Percentiles rank a stretch among this genome's conserved stretches.
Conservation (phyloP, 2,888 invertebrate species). For the Hemistola chrysoprasaria region DNA sequence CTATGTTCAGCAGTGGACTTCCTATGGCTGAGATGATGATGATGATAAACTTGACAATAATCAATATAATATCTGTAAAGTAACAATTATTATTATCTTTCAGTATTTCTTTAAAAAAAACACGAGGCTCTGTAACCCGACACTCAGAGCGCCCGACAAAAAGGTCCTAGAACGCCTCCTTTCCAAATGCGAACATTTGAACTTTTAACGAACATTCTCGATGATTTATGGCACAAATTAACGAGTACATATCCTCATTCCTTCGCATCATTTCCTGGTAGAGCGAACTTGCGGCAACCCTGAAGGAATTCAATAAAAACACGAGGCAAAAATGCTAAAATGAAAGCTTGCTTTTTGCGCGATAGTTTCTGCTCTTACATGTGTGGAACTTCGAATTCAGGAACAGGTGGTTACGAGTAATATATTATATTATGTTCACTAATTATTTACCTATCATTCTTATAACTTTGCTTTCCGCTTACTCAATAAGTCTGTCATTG, state of each 20-base stretch:
- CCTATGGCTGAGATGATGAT: too few species aligned
- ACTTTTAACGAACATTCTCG: constrained; percentile 66
- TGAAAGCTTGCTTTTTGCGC: constrained; percentile 28
- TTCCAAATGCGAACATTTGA: constrained; percentile 48
- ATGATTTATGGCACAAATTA: constrained; percentile 82
- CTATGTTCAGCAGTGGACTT: too few species aligned
- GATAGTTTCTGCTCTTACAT: constrained; percentile 32
- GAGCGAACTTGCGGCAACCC: constrained; percentile 65
- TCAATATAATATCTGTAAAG: too few species aligned
- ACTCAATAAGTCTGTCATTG: too few species aligned
- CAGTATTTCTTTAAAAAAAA: constrained; percentile 34
- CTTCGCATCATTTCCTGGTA: constrained; percentile 79
- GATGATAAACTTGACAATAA: too few species aligned
- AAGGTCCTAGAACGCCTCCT: constrained; percentile 55
- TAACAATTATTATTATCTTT: too few species aligned
- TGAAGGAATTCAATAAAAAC: constrained; percentile 57
- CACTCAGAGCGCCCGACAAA: constrained; percentile 59
- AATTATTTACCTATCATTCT: too few species aligned
- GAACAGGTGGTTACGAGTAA: too few species aligned
- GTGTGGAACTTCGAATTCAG: too few species aligned
- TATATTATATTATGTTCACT: too few species aligned
- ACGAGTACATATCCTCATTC: constrained; percentile 82
- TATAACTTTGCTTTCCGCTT: too few species aligned
- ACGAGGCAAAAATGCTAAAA: constrained; percentile 51
- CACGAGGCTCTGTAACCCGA: constrained; percentile 60